Percentiles rank a stretch among this genome's conserved stretches.
Evolutionary conservation across 2,797 vertebrate species (phyloP).

Genomic region (Simalia tracyae): DNA sequence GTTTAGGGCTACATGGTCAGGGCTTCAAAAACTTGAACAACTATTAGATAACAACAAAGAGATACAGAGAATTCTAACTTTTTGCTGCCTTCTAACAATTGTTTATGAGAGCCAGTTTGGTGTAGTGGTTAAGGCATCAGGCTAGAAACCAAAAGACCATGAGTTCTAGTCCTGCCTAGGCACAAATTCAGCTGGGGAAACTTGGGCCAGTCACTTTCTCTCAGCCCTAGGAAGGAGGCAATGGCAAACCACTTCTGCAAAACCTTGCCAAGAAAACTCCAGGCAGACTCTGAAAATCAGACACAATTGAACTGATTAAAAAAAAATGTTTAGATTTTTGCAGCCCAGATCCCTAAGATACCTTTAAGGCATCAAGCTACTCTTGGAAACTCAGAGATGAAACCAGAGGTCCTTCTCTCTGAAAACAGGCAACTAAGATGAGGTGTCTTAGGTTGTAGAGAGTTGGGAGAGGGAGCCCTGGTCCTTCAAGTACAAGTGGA

Average conservation of each 20-base stretch:
- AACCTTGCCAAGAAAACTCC: no score
- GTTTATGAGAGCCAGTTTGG: no score
- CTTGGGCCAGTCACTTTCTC: no score
- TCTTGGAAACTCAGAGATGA: background rate
- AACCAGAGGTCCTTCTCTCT: background rate
- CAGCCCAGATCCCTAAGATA: background rate
- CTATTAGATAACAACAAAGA: background rate
- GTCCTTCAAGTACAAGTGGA: background rate
- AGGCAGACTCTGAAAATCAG: no score
- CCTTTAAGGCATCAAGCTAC: background rate
- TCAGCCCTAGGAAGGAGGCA: no score
- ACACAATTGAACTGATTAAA: no score
- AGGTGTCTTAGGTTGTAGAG: background rate
- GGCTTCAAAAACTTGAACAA: background rate
- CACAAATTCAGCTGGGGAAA: no score
- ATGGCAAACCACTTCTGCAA: no score
- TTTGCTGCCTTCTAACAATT: background rate
- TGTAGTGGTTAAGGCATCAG: no score
- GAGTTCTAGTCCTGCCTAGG: no score
- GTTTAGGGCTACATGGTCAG: background rate
- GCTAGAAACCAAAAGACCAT: no score
- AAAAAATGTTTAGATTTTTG: background rate
- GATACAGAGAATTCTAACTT: background rate
- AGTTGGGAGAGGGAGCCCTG: background rate
- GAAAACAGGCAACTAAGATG: background rate